Percentiles rank a stretch among this genome's conserved stretches.
phyloP scores from a whole-genome alignment of 2,888 invertebrate genomes.

The Tipula helvola region DNA sequence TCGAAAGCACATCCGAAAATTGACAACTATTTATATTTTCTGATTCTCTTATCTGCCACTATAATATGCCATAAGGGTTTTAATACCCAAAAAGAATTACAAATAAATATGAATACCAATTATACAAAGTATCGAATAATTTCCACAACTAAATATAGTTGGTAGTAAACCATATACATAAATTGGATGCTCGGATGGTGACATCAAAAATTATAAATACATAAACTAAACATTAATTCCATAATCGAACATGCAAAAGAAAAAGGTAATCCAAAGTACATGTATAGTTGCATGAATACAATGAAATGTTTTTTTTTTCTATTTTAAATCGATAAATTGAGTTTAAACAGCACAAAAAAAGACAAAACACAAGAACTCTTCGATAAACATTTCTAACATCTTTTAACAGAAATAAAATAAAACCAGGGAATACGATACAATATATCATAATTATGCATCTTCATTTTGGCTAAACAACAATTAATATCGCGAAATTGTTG shows the following conservation, averaged over 20 bases:
- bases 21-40: too few relatives aligned
- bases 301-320: not conserved
- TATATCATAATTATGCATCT: not conserved
- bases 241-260: not conserved
- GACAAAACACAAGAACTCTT: not conserved
- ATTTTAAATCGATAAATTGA: not conserved
- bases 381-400: not conserved
- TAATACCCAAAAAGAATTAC: too few relatives aligned
- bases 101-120: too few relatives aligned
- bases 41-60: too few relatives aligned
- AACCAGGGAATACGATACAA: not conserved
- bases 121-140: too few relatives aligned
- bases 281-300: not conserved
- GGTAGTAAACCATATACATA: too few relatives aligned
- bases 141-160: too few relatives aligned
- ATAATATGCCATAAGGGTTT: too few relatives aligned
- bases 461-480: not conserved
- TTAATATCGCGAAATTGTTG: not conserved
- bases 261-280: not conserved
- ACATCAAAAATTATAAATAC: not conserved
- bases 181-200: not conserved
- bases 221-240: not conserved
- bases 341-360: not conserved
- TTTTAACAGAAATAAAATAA: not conserved
- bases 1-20: too few relatives aligned